Evolutionary conservation across 2,797 vertebrate genomes (phyloP), one percentile per base, ranked within the genome.

Genomic region (Semaprochilodus insignis): DNA sequence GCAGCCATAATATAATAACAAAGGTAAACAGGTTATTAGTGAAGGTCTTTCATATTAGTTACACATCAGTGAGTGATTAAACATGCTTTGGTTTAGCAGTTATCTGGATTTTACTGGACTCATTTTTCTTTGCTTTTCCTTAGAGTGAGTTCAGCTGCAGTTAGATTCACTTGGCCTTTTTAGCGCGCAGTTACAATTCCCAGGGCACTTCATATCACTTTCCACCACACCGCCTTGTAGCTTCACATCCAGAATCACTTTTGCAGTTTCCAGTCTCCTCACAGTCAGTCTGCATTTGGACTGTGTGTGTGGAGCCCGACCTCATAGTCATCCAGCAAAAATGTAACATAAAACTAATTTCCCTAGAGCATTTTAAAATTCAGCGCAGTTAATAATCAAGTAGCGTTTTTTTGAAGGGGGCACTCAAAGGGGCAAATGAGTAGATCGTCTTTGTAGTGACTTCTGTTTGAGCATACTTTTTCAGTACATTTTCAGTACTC

Each of bases 51-150:
- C 62, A 62, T 80, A 70, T 25, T 54, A 52, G 79, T 65, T 66
- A 81, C 71, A 74, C 71, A 74, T n/a, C 51, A 74, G 48, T n/a
- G 52, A 66, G 25, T 7, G 44, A 48, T 48, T 48, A 51, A 23
- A 63, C 6, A 19, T 55, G 59, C 36, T 62, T 48, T 72, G 44
- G 57, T 62, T 60, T 66, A 36, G 25, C 31, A 15, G 27, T 34
- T 65, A 21, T 1, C 0, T 10, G 34, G 55, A 17, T 60, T 60
- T 62, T 60, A 17, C 55, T 21, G 25, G 23, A 80, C 21, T 13
- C n/a, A 21, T n/a, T 16, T 7, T 4, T 66, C 62, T 8, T 11
- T 8, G 4, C 16, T n/a, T 44, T 15, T 70, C 67, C 11, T 48
- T 21, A 11, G 23, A 34, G 66, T 65, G 25, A 21, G 66, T 44